Conservation (phyloP, 1,140 invertebrate species). For the Ephestia elutella region DNA sequence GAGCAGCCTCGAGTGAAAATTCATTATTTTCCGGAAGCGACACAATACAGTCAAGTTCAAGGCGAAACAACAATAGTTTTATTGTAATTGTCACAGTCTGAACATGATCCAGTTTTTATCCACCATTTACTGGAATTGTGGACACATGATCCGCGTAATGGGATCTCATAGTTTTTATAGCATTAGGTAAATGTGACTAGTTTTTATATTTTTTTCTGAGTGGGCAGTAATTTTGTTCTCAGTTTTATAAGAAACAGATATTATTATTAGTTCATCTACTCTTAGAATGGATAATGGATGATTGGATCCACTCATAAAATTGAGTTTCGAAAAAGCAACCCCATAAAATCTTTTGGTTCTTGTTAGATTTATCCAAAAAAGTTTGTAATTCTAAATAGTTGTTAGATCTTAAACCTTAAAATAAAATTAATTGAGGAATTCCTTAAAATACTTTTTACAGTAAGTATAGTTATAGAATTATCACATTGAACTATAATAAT, state of each 20-base stretch:
- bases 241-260: too few relatives aligned
- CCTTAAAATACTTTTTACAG: too few relatives aligned
- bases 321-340: too few relatives aligned
- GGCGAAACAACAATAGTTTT: slow-evolving; percentile 3
- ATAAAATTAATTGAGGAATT: too few relatives aligned
- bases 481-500: not conserved
- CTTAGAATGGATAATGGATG: too few relatives aligned
- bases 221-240: too few relatives aligned
- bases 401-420: too few relatives aligned
- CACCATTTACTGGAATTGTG: not conserved
- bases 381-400: too few relatives aligned
- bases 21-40: not conserved
- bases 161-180: not conserved
- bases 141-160: not conserved
- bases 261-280: too few relatives aligned
- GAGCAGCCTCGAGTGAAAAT: not conserved
- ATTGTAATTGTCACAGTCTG: slow-evolving; percentile 9
- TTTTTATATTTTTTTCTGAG: not conserved
- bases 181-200: not conserved
- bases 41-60: not conserved
- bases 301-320: too few relatives aligned
- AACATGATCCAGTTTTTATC: slow-evolving; percentile 6
- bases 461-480: not conserved
- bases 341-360: too few relatives aligned
- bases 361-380: too few relatives aligned